Evolutionary conservation across 2,888 invertebrate genomes (phyloP), one percentile per base, ranked within the genome.

Genomic region (Amiota minor): DNA sequence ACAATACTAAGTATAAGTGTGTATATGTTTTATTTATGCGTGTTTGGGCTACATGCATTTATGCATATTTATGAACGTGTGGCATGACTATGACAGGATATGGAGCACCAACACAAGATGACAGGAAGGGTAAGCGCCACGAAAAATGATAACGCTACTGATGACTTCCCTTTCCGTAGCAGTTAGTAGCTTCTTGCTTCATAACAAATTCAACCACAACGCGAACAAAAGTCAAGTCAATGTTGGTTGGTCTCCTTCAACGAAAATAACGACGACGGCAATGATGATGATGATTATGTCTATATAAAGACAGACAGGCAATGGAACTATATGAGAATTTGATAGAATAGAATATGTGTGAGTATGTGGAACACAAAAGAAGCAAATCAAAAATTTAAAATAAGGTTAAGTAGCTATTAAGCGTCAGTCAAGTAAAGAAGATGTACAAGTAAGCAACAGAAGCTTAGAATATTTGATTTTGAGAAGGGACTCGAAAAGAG

Each of bases 321-420:
- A 16, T 23, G 35, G 12, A n/a, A 65, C 35, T 47, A 65, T 47
- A 65, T 47, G 18, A 9, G 47, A 47, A 16, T 11, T 11, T 9
- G 23, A 35, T 20, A 2, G 23, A 12, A 14, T 65, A 11, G 49
- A 55, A 61, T 77, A 18, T 10, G 69, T 49, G 46, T 53, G 55
- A 56, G 61, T 55, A 10, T 65, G n/a, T 73, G 71, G 77, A 74
- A 78, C 61, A 72, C 56, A 70, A 77, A 77, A 68, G 35, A 18
- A 53, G 50, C 81, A 78, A 83, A 83, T 83, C 85, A 83, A 83
- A 82, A 85, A 83, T 83, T 85, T 84, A 83, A 85, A 83, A 83
- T 85, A 85, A 85, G 85, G 85, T 81, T 83, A 83, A 83, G 85
- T 85, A 84, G 83, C 85, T 83, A 85, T 83, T 83, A 83, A 75